Conservation (phyloP, 2,888 invertebrate genomes). For the Augochlorella aurata region DNA sequence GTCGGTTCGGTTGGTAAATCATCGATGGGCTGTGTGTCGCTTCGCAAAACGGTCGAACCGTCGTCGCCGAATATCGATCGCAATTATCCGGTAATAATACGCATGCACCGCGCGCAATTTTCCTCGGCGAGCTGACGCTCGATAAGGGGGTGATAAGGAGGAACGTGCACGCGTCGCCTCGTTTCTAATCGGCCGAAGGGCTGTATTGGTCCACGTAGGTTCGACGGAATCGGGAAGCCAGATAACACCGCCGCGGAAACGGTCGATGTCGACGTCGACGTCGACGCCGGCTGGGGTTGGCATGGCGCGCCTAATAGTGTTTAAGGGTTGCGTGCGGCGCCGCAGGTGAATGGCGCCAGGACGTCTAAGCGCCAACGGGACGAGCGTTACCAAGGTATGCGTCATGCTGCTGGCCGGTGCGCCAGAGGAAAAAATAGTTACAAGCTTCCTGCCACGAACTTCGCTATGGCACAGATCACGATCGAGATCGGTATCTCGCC, state of each 20-base stretch:
- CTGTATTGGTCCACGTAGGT: constrained; percentile 52
- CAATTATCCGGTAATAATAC: constrained; percentile 42
- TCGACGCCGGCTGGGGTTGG: constrained; percentile 13
- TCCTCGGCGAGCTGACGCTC: constrained; percentile 6
- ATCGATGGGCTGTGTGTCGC: not conserved
- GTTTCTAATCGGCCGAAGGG: constrained; percentile 39
- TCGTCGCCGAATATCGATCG: constrained; percentile 47
- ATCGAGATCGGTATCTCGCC: not conserved
- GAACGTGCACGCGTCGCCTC: constrained; percentile 21
- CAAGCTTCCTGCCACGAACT: constrained; percentile 45
- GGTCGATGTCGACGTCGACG: constrained; percentile 41
- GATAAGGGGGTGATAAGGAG: constrained; percentile 37
- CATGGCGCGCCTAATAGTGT: constrained; percentile 70
- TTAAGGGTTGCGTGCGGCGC: constrained; percentile 80
- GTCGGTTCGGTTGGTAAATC: not conserved
- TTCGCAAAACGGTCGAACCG: not conserved
- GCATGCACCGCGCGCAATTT: constrained; percentile 14
- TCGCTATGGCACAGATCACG: constrained; percentile 4
- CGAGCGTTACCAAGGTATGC: constrained; percentile 66
- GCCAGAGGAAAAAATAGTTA: constrained; percentile 23
- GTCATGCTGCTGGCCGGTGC: constrained; percentile 37
- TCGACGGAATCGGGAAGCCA: constrained; percentile 58
- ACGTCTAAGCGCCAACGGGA: constrained; percentile 76
- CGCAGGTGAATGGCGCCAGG: constrained; percentile 78
- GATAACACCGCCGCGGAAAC: constrained; percentile 53